A percentile compares a stretch with the other conserved stretches of the same genome.
These are phyloP conservation scores for Forbesichthys papilliferus DNA, from an alignment of 2,113 vertebrate species.

Conservation along the genomic window DNA sequence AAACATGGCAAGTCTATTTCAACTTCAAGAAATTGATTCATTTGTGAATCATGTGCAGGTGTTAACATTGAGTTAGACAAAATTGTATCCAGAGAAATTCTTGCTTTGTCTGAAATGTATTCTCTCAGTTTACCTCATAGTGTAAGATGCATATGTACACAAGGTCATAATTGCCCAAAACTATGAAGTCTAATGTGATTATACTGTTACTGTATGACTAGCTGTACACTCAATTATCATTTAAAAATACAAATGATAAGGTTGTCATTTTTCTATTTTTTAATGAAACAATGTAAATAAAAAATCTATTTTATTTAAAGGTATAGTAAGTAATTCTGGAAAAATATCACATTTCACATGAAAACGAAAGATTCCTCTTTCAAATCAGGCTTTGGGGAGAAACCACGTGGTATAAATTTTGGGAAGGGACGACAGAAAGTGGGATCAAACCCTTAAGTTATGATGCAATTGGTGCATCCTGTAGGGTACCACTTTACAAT, in stretches of 20 bases:
- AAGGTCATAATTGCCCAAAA: constrained; percentile 41
- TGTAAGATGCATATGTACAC: constrained; percentile 53
- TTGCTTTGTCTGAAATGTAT: constrained; percentile 55
- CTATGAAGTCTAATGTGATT: constrained; percentile 18
- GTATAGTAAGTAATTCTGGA: constrained; percentile 22
- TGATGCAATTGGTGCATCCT: no score
- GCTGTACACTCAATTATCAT: not conserved
- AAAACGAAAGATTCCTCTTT: no score
- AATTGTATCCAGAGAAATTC: constrained; percentile 53
- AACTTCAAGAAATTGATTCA: constrained; percentile 29
- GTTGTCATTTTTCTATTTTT: no score
- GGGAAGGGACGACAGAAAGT: no score
- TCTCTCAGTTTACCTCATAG: constrained; percentile 49
- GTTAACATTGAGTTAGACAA: constrained; percentile 47
- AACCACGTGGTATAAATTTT: no score
- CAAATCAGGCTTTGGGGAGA: no score
- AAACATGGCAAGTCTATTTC: constrained; percentile 28
- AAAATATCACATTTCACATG: no score
- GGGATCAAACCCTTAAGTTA: no score
- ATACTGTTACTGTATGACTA: constrained; percentile 14
- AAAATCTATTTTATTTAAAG: no score
- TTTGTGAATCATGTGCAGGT: constrained; percentile 56
- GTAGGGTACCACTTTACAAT: no score
- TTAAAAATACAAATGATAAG: not conserved
- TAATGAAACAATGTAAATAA: no score